These are phyloP conservation scores for Lagria hirta DNA, from an alignment of 2,888 invertebrate genomes.

Conservation along the genomic window DNA sequence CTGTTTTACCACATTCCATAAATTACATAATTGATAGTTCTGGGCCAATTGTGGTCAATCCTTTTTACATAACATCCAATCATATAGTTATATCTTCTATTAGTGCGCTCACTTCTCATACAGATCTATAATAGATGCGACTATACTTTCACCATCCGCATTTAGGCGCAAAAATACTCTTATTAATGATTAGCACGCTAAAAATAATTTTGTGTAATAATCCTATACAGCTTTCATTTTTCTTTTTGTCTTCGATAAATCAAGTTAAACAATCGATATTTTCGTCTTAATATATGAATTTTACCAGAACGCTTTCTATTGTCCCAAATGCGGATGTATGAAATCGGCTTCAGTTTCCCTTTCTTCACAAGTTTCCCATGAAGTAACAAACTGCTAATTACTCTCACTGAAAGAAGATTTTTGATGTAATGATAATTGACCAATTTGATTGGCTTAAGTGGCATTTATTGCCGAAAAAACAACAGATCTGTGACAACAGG, in stretches of 20 bases:
- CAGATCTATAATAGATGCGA: conserved; percentile 16
- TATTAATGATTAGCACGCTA: conserved; percentile 6
- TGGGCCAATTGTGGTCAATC: conserved; percentile 19
- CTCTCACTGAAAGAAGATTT: conserved; percentile 16
- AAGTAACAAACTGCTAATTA: conserved; percentile 13
- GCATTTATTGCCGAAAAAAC: too few species aligned
- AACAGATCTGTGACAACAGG: too few species aligned
- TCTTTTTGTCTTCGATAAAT: background rate
- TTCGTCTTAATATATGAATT: background rate
- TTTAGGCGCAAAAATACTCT: conserved; percentile 18
- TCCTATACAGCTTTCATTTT: background rate
- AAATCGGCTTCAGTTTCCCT: conserved; percentile 14
- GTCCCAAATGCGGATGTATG: conserved; percentile 9
- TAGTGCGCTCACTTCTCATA: conserved; percentile 22
- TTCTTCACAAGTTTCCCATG: conserved; percentile 17
- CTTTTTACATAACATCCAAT: conserved; percentile 18
- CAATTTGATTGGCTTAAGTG: too few species aligned
- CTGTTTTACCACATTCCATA: too few species aligned
- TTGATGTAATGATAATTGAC: too few species aligned
- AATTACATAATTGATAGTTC: conserved; percentile 13
- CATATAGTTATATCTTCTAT: conserved; percentile 21
- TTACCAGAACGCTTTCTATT: conserved; percentile 17
- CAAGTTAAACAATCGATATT: conserved; percentile 4
- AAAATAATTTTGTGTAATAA: background rate
- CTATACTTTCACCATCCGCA: conserved; percentile 22